A percentile compares a stretch with the other conserved stretches of the same genome.
phyloP scores from a whole-genome alignment of 2,888 invertebrate genomes.

The Tanypteryx hageni region DNA sequence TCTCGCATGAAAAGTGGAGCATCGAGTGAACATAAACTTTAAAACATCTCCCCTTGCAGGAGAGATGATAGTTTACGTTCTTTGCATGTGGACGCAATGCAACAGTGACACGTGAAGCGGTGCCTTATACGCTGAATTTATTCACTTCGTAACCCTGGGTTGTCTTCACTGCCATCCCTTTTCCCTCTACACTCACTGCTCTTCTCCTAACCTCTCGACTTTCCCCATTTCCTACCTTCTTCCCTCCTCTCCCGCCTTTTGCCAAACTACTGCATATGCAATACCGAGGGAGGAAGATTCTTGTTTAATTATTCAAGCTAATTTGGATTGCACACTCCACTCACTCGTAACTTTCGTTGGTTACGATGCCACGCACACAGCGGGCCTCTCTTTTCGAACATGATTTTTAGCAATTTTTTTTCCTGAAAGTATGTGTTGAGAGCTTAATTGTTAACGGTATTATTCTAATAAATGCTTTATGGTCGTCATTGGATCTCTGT shows the following conservation, averaged over 20 bases:
- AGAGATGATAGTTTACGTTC: neutral
- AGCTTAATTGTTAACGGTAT: no score
- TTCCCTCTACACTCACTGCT: no score
- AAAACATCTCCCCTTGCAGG: neutral
- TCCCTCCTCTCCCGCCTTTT: neutral
- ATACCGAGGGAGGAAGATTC: neutral
- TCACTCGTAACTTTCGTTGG: neutral
- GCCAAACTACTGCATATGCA: constrained; percentile 6
- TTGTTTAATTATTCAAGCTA: constrained; percentile 19
- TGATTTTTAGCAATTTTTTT: no score
- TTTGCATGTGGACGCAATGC: neutral
- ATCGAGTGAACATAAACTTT: neutral
- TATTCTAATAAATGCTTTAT: no score
- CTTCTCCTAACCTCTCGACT: no score
- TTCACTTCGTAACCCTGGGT: constrained; percentile 3
- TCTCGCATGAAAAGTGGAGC: neutral
- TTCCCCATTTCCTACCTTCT: neutral
- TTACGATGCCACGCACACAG: neutral
- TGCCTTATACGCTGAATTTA: neutral
- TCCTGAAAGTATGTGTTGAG: no score
- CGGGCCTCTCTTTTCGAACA: neutral
- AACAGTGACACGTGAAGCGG: neutral
- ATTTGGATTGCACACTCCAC: neutral
- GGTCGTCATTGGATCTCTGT: no score
- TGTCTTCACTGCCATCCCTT: no score